Base-by-base conservation (phyloP, 2,888 invertebrate genomes). In the Apamea crenata region DNA sequence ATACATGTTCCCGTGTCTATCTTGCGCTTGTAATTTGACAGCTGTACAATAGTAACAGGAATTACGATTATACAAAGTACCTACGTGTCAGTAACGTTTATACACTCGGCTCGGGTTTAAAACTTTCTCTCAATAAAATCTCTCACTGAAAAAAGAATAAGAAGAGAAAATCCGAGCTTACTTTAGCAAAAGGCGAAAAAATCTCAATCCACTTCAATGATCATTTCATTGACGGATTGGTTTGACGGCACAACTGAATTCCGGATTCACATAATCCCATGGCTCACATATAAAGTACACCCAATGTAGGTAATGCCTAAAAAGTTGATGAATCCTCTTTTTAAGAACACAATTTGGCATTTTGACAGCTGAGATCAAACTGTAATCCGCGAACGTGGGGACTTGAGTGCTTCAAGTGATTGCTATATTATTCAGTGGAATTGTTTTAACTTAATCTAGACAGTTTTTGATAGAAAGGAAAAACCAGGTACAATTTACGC, bases 351-450 rank as follows among this genome's bases (percentile, higher is more conserved):
- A 81, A 84, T 89, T 86, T 89, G 36, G 63, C 72, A 77, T 86
- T 89, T 82, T 87, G 89, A 86, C 88, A 80, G 77, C 40, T 50
- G 40, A 81, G 71, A 86, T 84, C 84, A 78, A 80, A 63, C 65
- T 32, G 66, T 78, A 80, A 87, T 81, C 68, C 73, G 68, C 63
- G 40, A 79, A 81, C 71, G 77, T 71, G 63, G 67, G 14, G 66
- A 66, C 65, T 47, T 63, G 63, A 59, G 61, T 77, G 50, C 47
- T 74, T 80, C 32, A 47, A 44, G 14, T 74, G 84, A 87, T 87
- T 83, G 69, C 68, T 65, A 61, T 40, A 75, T 74, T 80, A 80
- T 80, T 87, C 78, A 61, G 61, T 50, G 32, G 53, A 74, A 87
- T 73, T 77, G 56, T 77, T 74, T 81, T 85, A n/a, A 50, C 74